These are phyloP conservation scores for Patagioenas fasciata DNA, from an alignment of 2,113 vertebrate species.

Conservation along the genomic window DNA sequence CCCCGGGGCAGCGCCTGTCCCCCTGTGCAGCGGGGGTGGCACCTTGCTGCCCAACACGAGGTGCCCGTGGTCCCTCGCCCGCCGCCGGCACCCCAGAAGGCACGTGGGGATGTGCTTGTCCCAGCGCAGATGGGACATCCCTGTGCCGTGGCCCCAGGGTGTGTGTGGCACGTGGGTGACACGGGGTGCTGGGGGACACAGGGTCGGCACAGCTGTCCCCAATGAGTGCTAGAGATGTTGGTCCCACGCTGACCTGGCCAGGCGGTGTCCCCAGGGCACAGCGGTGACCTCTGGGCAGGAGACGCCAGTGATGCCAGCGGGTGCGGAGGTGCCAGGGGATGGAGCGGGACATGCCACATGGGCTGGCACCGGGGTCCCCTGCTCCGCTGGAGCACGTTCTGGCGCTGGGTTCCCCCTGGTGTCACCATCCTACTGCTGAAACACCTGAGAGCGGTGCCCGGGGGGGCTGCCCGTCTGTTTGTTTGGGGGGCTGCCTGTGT, in stretches of 20 bases:
- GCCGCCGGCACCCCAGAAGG: background rate
- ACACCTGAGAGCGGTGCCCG: accelerated
- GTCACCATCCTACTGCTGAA: background rate
- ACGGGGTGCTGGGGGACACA: background rate
- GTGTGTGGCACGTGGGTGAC: background rate
- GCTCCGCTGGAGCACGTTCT: accelerated
- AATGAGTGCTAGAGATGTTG: accelerated
- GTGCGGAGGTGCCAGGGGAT: background rate
- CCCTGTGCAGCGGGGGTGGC: background rate
- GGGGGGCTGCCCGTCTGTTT: accelerated
- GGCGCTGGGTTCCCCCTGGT: background rate
- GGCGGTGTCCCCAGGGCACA: background rate
- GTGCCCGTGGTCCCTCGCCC: too few relatives aligned
- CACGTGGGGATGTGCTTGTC: accelerated
- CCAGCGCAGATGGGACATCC: background rate
- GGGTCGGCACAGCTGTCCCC: accelerated
- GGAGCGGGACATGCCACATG: background rate
- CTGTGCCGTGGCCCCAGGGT: background rate
- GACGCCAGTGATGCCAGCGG: accelerated
- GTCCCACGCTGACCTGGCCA: accelerated
- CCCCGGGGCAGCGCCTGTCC: too few relatives aligned
- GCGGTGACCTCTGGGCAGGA: accelerated
- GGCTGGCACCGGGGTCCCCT: background rate
- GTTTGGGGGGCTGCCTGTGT: accelerated
- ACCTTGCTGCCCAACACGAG: background rate